Evolutionary conservation across 1,140 invertebrate species (phyloP).

Genomic region (Cephus cinctus): DNA sequence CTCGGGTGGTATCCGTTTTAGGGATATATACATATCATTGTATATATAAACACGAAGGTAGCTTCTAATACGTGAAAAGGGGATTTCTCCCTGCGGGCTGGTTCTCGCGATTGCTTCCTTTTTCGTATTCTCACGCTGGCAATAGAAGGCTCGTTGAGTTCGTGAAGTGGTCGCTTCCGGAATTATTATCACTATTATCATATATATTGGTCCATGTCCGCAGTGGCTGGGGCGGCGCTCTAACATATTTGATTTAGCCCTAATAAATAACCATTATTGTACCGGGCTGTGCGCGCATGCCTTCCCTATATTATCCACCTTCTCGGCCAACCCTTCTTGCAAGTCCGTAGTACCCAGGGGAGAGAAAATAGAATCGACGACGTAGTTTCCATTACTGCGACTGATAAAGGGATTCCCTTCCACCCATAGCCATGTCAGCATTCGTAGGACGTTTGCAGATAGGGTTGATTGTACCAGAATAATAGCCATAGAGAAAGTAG

Average conservation of each 20-base stretch:
- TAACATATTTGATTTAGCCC: conserved; percentile 56
- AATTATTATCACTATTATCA: conserved; percentile 56
- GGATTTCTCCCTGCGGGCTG: too few species aligned
- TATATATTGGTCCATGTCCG: conserved; percentile 45
- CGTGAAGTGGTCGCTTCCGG: conserved; percentile 37
- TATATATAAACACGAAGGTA: too few species aligned
- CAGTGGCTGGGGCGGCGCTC: conserved; percentile 16
- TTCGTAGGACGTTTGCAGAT: conserved; percentile 11
- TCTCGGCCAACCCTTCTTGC: too few species aligned
- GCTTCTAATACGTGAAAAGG: too few species aligned
- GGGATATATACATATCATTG: too few species aligned
- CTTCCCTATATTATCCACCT: too few species aligned
- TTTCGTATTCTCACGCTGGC: conserved; percentile 22
- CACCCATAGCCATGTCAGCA: conserved; percentile 8
- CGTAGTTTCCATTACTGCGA: conserved; percentile 51
- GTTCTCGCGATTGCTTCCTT: conserved; percentile 17
- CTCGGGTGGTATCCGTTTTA: too few species aligned
- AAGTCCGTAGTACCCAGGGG: conserved; percentile 18
- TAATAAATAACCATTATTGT: conserved; percentile 57
- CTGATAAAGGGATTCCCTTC: conserved; percentile 24
- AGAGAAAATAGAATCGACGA: conserved; percentile 57
- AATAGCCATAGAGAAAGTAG: conserved; percentile 21
- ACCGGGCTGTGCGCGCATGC: conserved; percentile 23
- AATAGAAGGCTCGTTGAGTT: conserved; percentile 7
- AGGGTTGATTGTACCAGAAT: conserved; percentile 35